Conservation (phyloP, 1,140 invertebrate genomes). For the Paracyclopina nana region DNA sequence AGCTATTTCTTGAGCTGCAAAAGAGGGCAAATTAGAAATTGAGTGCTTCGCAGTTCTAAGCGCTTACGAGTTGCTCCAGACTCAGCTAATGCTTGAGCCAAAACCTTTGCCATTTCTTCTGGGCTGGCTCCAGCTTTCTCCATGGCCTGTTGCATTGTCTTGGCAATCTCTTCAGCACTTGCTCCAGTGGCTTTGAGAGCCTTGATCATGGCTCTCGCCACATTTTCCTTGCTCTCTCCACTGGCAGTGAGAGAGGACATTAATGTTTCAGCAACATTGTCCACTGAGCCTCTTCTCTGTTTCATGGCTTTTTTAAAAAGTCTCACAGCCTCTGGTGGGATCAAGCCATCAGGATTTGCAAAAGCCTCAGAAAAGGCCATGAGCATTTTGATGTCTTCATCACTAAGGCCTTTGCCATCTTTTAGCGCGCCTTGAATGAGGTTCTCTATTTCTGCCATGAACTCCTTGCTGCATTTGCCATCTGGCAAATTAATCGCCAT, state of each 20-base stretch:
- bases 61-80: slow-evolving; percentile 6
- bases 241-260: slow-evolving; percentile 5
- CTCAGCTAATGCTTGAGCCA: slow-evolving; percentile 6
- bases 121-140: not conserved
- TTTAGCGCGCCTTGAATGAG: not conserved
- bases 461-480: not conserved
- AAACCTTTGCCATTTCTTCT: slow-evolving; percentile 11
- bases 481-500: not conserved
- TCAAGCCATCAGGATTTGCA: no score
- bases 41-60: not conserved
- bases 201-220: slow-evolving; percentile 13
- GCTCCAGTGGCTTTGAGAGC: slow-evolving; percentile 12
- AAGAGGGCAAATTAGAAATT: not conserved
- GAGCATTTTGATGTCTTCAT: not conserved
- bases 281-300: slow-evolving; percentile 15
- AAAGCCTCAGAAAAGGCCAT: not conserved
- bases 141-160: slow-evolving; percentile 11
- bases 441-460: no score
- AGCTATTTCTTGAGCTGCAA: slow-evolving; percentile 5
- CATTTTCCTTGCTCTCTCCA: slow-evolving; percentile 8
- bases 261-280: slow-evolving; percentile 14
- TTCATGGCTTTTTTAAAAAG: slow-evolving; percentile 15
- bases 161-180: slow-evolving; percentile 9
- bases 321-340: slow-evolving; percentile 1
- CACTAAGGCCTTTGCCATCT: not conserved